These are phyloP conservation scores for Bovichtus variegatus DNA, from an alignment of 2,797 vertebrate genomes.

Conservation along the genomic window DNA sequence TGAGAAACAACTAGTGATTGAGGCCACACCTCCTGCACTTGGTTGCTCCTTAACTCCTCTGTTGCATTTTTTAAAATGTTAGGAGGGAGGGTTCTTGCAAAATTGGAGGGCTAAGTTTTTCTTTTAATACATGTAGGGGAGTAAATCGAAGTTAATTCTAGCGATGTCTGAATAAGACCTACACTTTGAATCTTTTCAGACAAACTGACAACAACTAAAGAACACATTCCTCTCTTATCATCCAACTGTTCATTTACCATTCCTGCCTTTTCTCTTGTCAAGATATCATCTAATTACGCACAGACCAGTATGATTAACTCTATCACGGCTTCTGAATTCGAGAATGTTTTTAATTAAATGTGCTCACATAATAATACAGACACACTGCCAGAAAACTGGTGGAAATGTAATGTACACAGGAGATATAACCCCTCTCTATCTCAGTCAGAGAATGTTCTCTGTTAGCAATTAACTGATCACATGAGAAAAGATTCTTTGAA, in stretches of 20 bases:
- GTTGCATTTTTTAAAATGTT: not conserved
- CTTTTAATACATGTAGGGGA: not conserved
- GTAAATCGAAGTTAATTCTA: not conserved
- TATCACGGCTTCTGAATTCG: constrained; percentile 3
- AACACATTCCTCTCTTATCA: constrained; percentile 1
- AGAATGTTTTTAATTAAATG: constrained; percentile 20
- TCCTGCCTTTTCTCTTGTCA: constrained; percentile 1
- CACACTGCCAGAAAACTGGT: not conserved
- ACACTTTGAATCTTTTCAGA: not conserved
- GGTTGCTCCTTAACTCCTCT: not conserved
- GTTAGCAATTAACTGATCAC: constrained; percentile 16
- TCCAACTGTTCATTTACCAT: constrained; percentile 6
- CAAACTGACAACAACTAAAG: not conserved
- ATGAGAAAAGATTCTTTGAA: not conserved
- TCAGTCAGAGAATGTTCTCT: not conserved
- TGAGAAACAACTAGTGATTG: no score
- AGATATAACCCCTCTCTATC: not conserved
- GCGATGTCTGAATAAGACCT: not conserved
- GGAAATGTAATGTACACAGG: not conserved
- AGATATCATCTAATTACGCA: constrained; percentile 25
- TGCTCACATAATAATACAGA: not conserved
- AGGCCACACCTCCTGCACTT: not conserved
- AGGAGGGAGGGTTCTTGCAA: not conserved
- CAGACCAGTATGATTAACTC: constrained; percentile 14
- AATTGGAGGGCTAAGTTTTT: not conserved